Base-by-base conservation (phyloP, 1,140 invertebrate species). In the Hyposmocoma kahamanoa region DNA sequence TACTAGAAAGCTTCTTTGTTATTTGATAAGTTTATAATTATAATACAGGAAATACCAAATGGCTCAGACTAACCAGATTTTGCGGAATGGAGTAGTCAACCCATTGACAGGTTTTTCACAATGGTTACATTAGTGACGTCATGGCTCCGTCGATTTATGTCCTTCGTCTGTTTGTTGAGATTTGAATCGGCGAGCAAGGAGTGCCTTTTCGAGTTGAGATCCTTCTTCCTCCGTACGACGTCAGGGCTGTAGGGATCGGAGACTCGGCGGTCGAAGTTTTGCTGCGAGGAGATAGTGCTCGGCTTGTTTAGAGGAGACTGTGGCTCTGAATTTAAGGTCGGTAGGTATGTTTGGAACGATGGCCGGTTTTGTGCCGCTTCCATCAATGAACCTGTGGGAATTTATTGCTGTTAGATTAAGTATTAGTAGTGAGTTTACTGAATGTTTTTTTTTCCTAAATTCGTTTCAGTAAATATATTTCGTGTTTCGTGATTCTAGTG, bases 301-400 rank as follows among this genome's bases (percentile, higher is more conserved):
- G 75, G 76, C 34, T 70, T 67, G 26, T 72, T 62, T 0, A 74
- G 32, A 15, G 62, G 63, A 18, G 72, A 41, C 17, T 59, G 67
- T 17, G 69, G 59, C 10, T 82, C 73, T 44, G 60, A 69, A 17
- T 65, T 78, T 50, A 65, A 41, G 50, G 66, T 72, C 8, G 80
- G 71, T 10, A 87, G 59, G 49, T 87, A 87, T 1, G 84, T 86
- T 59, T 87, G 85, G 65, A 87, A 87, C 21, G 85, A 72, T 15
- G 85, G 83, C 39, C 83, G 61, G 43, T 76, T 86, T 52, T 87
- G 85, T 8, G 90, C 87, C 2, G 87, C 93, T 68, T 93, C 92
- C 72, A 91, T 90, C 42, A 93, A 90, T 17, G 73, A 77, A 56
- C 73, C 73, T 77, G 41, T 42, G 10, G 19, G n/a, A n/a, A n/a